Evolutionary conservation across 2,888 invertebrate genomes (phyloP).

Genomic region (Zeuzera pyrina): DNA sequence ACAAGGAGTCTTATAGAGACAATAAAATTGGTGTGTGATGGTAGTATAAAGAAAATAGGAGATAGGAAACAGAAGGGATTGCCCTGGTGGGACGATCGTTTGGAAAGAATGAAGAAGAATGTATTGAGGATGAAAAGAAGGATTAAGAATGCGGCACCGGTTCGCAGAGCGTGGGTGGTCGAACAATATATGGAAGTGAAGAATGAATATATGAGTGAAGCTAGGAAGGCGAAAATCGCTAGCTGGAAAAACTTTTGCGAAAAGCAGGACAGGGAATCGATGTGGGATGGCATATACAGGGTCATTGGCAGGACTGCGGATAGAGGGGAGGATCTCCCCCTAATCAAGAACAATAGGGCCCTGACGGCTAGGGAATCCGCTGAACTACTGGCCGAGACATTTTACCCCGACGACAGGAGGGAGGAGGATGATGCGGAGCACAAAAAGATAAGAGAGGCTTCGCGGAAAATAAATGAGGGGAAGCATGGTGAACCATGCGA

Average conservation of each 20-base stretch:
- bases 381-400: constrained; percentile 1
- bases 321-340: not conserved
- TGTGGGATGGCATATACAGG: not conserved
- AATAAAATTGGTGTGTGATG: not conserved
- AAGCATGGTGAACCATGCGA: constrained; percentile 1
- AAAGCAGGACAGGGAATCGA: not conserved
- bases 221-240: not conserved
- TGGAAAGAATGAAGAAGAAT: not conserved
- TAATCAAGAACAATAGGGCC: not conserved
- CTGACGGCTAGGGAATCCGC: not conserved
- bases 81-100: not conserved
- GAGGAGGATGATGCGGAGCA: not conserved
- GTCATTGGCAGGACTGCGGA: not conserved
- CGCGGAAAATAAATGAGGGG: not conserved
- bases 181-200: constrained; percentile 1
- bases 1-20: not conserved
- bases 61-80: not conserved
- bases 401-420: not conserved
- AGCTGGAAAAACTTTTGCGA: constrained; percentile 5
- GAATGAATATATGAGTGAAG: not conserved
- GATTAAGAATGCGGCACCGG: not conserved
- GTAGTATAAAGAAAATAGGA: not conserved
- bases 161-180: not conserved
- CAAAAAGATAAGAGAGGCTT: not conserved
- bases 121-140: not conserved